Conservation (phyloP, 2,113 vertebrate species). For the Prunella fulvescens region DNA sequence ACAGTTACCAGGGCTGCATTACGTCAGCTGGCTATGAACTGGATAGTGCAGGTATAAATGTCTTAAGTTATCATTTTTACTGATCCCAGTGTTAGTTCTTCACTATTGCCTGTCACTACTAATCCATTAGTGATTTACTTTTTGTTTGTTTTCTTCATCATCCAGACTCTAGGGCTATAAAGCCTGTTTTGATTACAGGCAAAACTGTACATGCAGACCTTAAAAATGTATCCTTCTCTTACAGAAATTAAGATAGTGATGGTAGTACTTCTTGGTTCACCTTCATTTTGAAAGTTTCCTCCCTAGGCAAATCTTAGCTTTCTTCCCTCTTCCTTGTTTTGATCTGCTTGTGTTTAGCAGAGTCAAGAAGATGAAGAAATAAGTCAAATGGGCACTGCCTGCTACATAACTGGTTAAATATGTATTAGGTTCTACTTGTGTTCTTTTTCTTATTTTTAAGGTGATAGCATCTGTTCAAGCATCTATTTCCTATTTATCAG, state of each 20-base stretch:
- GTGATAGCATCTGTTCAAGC: not conserved
- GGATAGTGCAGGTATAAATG: not conserved
- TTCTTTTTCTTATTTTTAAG: not conserved
- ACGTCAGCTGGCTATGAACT: not conserved
- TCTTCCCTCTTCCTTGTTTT: not conserved
- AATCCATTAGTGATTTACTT: not conserved
- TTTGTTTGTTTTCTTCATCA: not conserved
- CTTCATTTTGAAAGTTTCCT: not conserved
- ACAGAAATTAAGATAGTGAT: not conserved
- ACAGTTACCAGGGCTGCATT: slow-evolving; percentile 6
- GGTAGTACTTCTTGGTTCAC: not conserved
- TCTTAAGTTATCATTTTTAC: not conserved
- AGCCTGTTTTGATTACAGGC: not conserved
- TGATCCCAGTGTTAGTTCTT: not conserved
- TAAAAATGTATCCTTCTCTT: not conserved
- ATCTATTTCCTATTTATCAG: not conserved
- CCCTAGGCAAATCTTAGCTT: not conserved
- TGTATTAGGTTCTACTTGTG: not conserved
- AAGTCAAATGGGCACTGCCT: not conserved
- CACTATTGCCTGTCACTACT: not conserved
- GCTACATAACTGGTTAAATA: not conserved
- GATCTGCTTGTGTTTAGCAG: not conserved
- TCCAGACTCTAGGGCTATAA: not conserved
- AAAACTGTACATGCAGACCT: not conserved
- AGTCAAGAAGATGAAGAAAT: not conserved